Conservation (phyloP, 1,140 invertebrate species). For the Drosophila varians region DNA sequence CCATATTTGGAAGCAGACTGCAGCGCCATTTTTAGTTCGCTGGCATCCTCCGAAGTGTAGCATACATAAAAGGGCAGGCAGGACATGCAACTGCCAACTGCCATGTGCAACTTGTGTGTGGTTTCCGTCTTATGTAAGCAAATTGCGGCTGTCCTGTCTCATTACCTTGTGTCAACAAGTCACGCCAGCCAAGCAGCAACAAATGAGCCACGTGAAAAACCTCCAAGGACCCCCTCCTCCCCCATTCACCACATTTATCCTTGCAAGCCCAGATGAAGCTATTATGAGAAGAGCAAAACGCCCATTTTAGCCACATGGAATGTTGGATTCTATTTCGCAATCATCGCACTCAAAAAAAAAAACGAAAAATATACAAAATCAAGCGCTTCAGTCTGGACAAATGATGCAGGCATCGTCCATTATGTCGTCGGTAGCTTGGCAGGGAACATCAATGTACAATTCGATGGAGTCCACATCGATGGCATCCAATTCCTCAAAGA, state of each 20-base stretch:
- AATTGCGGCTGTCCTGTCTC: conserved; percentile 70
- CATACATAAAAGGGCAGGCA: conserved; percentile 62
- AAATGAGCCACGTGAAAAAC: conserved; percentile 35
- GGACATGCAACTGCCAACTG: conserved; percentile 20
- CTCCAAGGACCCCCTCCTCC: background rate
- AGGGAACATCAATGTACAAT: conserved; percentile 45
- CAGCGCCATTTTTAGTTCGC: conserved; percentile 1
- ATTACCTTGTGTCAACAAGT: conserved; percentile 82
- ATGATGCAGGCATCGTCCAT: background rate
- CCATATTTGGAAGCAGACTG: conserved; percentile 68
- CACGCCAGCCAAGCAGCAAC: conserved; percentile 60
- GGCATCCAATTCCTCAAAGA: conserved; percentile 50
- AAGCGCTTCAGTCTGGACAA: background rate
- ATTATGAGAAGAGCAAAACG: conserved; percentile 15
- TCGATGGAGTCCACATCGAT: conserved; percentile 57
- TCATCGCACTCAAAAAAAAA: conserved; percentile 9
- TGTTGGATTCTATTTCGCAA: conserved; percentile 13
- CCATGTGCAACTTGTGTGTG: conserved; percentile 5
- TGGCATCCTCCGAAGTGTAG: conserved; percentile 46
- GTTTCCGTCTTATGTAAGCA: conserved; percentile 67
- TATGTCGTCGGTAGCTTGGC: background rate
- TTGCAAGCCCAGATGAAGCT: conserved; percentile 23
- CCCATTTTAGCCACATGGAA: background rate
- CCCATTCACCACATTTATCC: background rate
- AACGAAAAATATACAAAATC: conserved; percentile 20